Conservation (phyloP, 2,113 vertebrate species). For the Gobius niger region DNA sequence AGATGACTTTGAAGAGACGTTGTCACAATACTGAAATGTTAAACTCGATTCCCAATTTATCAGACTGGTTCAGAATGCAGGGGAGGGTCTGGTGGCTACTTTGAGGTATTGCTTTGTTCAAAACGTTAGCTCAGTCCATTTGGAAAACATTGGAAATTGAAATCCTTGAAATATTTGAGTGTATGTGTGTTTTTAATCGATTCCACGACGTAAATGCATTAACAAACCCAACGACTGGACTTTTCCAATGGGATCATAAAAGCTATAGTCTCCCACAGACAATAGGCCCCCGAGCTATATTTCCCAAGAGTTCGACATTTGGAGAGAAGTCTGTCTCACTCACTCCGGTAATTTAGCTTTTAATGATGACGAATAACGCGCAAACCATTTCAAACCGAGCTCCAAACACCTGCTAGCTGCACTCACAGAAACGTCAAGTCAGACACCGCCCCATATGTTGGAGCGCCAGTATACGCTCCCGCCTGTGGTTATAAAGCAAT, state of each 20-base stretch:
- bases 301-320: not conserved
- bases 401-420: constrained; percentile 1
- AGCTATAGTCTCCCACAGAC: not conserved
- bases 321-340: not conserved
- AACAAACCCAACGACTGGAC: not conserved
- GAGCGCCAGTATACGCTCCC: not conserved
- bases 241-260: not conserved
- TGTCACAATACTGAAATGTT: not conserved
- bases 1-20: not conserved
- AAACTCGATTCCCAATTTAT: not conserved
- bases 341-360: constrained; percentile 1
- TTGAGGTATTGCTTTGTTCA: too few species aligned
- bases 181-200: too few species aligned
- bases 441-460: not conserved
- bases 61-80: too few species aligned
- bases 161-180: too few species aligned
- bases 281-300: not conserved
- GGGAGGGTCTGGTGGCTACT: too few species aligned
- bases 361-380: constrained; percentile 6
- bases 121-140: too few species aligned
- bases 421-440: not conserved
- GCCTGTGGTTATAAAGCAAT: constrained; percentile 4
- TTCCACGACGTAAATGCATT: too few species aligned
- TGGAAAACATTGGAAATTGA: too few species aligned
- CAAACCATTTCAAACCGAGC: not conserved